Base-by-base conservation (phyloP, 30 jellyfish, hydroid and myxozoan species). In the Aurelia coerulea region DNA sequence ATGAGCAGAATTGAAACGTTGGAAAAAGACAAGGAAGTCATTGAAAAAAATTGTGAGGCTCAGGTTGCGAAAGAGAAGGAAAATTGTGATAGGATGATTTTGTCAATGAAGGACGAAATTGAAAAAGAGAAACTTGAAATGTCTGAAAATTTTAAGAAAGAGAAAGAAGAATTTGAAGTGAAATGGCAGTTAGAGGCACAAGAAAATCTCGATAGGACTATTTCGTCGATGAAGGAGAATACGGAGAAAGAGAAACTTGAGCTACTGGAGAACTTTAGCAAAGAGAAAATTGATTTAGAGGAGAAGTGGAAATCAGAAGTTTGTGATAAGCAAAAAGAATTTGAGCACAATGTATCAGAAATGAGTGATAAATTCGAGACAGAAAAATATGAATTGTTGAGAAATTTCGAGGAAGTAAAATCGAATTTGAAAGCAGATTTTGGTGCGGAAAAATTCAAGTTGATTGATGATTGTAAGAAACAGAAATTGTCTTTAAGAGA, bases 401-500 rank as follows among this genome's bases (percentile, higher is more conserved):
- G 71, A 39, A 64, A 72, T 29, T 83, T 69, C 32, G 92, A 72
- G 42, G 42, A 42, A 58, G 92, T 70, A 67, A 83, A 83, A 62
- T 6, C 80, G 11, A 69, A 51, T 16, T 52, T 70, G 37, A 83
- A 60, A 19, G 83, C 50, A 31, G 69, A 78, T 42, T 80, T 62
- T 62, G 62, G 62, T 6, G 31, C 62, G 0, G 90, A 90, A 54
- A 67, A 31, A 10, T 68, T 69, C n/a, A 79, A 80, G 39, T 23
- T 83, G 80, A 50, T 69, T 35, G 86, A 83, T 37, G 86, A 72
- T 59, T 83, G 59, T 71, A 75, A 72, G 59, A 83, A 73, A 59
- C 85, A 83, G 54, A 53, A 76, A 60, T 34, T 13, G 12, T n/a
- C 66, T 9, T 37, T 83, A 5, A 83, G 32, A 39, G 94, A 85